Base-by-base conservation (phyloP, 2,797 vertebrate species). In the Phoebastria nigripes region DNA sequence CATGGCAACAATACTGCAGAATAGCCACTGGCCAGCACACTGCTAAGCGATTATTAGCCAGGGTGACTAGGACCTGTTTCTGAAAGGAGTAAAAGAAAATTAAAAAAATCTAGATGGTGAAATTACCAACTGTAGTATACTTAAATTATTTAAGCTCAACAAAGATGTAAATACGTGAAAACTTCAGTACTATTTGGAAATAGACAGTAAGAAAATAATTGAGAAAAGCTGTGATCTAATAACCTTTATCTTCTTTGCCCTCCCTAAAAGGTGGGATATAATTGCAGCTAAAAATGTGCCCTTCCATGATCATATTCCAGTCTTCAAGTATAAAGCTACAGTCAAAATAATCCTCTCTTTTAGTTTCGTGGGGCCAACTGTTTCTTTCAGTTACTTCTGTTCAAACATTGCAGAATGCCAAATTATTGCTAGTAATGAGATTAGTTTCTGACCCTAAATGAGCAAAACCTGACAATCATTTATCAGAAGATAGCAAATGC, bases 331-430 rank as follows among this genome's bases (percentile, higher is more conserved):
- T 5, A 73, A 69, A 76, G 12, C 11, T 56, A 22, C 1, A 37
- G 35, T 16, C 3, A 2, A 79, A 91, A 51, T 15, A 42, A 46
- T 61, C 0, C 0, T 35, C 1, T 19, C 54, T 67, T 37, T 46
- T 21, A 44, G 4, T 67, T 49, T 69, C 8, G 22, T 37, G 17
- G 8, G 10, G 26, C 1, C 10, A 86, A 28, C 13, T 4, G 0
- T 46, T 74, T 63, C 9, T 65, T 70, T 61, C 12, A 11, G 8
- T 71, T 78, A 31, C 10, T 77, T 59, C 33, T 37, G 9, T 47
- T 72, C 15, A 80, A 73, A 66, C 1, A 12, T 8, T 69, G 5
- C 12, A 51, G 16, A 92, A 77, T 46, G 19, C 1, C 4, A 74
- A 29, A 59, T 49, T 46, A 52, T 42, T 85, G 3, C 8, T 19